Percentiles rank a stretch among this genome's conserved stretches.
phyloP scores from a whole-genome alignment of 2,113 vertebrate species.

The Odobenus rosmarus region DNA sequence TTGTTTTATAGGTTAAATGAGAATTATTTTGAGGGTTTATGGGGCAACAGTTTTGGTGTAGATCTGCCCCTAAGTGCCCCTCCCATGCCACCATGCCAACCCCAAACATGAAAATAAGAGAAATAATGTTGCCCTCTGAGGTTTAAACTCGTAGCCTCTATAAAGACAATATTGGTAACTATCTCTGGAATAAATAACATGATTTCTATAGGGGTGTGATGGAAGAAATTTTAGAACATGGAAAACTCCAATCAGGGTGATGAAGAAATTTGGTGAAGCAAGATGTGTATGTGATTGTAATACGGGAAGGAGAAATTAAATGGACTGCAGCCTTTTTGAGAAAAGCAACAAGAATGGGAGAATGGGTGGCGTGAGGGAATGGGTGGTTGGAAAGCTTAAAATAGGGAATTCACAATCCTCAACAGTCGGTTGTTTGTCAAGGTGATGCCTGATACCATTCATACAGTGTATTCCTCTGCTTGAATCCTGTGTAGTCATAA shows the following conservation, averaged over 20 bases:
- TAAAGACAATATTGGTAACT: not conserved
- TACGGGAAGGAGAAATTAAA: not conserved
- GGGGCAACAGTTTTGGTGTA: not conserved
- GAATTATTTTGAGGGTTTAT: conserved; percentile 19
- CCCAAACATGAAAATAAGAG: not conserved
- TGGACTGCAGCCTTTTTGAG: not conserved
- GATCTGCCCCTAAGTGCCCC: not conserved
- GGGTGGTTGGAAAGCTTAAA: not conserved
- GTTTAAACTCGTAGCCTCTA: not conserved
- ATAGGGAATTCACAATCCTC: not conserved
- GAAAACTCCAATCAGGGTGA: not conserved
- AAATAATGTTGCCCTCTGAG: not conserved
- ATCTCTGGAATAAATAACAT: not conserved
- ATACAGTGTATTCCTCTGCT: not conserved
- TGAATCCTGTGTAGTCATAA: not conserved
- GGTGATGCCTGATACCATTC: not conserved
- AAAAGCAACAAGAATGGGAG: not conserved
- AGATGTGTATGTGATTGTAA: not conserved
- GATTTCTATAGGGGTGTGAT: not conserved
- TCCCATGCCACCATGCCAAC: not conserved
- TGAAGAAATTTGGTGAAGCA: conserved; percentile 12
- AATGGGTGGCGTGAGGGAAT: too few relatives aligned
- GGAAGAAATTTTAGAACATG: conserved; percentile 13
- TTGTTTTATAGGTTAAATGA: not conserved
- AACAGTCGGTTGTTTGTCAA: not conserved